Evolutionary conservation across 2,113 vertebrate species (phyloP), one percentile per base, ranked within the genome.

Genomic region (Pygoscelis adeliae): DNA sequence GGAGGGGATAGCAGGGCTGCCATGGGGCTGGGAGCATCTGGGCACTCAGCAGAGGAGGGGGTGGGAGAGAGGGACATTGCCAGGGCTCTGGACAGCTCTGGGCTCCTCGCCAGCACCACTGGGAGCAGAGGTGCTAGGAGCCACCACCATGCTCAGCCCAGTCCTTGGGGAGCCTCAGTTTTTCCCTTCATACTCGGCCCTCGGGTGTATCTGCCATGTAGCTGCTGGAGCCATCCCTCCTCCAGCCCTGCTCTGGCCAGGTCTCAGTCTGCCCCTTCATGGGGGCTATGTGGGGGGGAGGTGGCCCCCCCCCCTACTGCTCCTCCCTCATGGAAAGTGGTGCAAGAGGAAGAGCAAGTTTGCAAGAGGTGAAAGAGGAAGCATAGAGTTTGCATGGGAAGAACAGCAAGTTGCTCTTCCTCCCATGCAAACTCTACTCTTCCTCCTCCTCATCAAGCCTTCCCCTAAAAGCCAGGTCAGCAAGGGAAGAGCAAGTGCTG

Each of bases 271-370:
- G 32, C 22, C 47, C 26, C 23, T 93, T 65, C 58, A 27, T 6
- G 25, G 55, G 21, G 22, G 6, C 11, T 44, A 17, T 0, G 0
- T 27, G 15, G 17, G 8, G 3, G 38, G 3, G 38, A 10, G 63
- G 26, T 32, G 18, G 55, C 34, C 23, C 26, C 40, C 16, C 55
- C 71, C 16, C 55, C 71, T 84, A 36, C 42, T 1, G 2, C 18
- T 79, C 23, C 27, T 67, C 5, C 14, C 10, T 74, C 26, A 8
- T 20, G 46, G 53, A 29, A 56, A 9, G 87, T 86, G 44, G 17
- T 55, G 7, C 62, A 82, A 49, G 78, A 80, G 19, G 67, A 79
- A 62, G 18, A 83, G 42, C 29, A 70, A 14, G 23, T 74, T 29
- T 67, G 46, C 56, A 50, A 49, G 58, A 69, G 32, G 58, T 89